Evolutionary conservation across 2,888 invertebrate genomes (phyloP).

Genomic region (Villa cingulata): DNA sequence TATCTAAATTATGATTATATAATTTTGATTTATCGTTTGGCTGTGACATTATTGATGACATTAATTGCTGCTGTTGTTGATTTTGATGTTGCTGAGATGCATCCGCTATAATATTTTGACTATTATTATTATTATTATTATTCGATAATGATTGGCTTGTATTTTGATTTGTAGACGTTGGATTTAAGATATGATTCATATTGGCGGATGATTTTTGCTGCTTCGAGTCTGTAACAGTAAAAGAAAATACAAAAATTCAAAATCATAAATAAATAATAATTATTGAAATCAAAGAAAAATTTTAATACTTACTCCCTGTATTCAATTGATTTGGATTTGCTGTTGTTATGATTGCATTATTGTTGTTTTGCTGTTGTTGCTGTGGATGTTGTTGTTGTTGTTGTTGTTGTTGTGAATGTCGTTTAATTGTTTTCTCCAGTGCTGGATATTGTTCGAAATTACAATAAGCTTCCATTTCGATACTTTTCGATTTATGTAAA

Average conservation of each 20-base stretch:
- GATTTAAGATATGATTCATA: not conserved
- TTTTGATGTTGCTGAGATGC: slow-evolving; percentile 15
- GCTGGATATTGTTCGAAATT: slow-evolving; percentile 37
- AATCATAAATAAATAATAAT: no score
- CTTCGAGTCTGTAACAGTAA: not conserved
- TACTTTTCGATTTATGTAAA: slow-evolving; percentile 34
- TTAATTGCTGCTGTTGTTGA: slow-evolving; percentile 4
- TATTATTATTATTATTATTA: not conserved
- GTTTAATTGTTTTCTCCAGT: slow-evolving; percentile 35
- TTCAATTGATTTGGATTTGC: no score
- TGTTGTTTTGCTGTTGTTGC: slow-evolving; percentile 6
- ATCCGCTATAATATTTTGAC: no score
- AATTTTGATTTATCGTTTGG: slow-evolving; percentile 2
- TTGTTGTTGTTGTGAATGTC: slow-evolving; percentile 20
- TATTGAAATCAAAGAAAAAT: no score
- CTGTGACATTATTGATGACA: slow-evolving; percentile 6
- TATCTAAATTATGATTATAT: slow-evolving; percentile 6
- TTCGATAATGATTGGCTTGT: not conserved
- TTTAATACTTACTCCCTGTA: no score
- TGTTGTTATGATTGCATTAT: no score
- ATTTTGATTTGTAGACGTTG: not conserved
- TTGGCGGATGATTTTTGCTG: no score
- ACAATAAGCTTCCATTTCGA: slow-evolving; percentile 30
- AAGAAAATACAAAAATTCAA: not conserved
- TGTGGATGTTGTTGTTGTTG: no score